Conservation (phyloP, 2,113 vertebrate genomes). For the Notarius lentiginosus region DNA sequence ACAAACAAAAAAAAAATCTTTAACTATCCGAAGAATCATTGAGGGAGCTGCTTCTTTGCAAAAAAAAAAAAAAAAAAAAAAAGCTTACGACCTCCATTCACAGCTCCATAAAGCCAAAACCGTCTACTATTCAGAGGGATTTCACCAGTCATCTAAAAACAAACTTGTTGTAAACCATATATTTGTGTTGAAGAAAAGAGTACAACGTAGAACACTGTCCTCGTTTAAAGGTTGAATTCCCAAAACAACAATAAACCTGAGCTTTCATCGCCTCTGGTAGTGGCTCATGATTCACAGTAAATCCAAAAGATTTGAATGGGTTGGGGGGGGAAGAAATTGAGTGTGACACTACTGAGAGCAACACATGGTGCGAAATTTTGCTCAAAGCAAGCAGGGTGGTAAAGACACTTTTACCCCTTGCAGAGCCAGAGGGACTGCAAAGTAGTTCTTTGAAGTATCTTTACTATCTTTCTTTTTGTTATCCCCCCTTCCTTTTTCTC, state of each 20-base stretch:
- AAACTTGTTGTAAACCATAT: slow-evolving; percentile 18
- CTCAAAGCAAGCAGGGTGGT: slow-evolving; percentile 53
- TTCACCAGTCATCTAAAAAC: slow-evolving; percentile 19
- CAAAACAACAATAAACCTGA: slow-evolving; percentile 17
- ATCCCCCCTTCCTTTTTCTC: slow-evolving; percentile 22
- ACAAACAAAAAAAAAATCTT: neutral
- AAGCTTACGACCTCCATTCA: neutral
- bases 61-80: too few species aligned
- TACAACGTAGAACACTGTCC: slow-evolving; percentile 2
- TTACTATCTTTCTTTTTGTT: slow-evolving; percentile 38
- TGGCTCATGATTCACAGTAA: slow-evolving; percentile 9
- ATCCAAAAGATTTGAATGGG: slow-evolving; percentile 2
- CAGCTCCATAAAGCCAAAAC: neutral
- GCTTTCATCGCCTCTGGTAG: neutral
- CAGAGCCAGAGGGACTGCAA: slow-evolving; percentile 40
- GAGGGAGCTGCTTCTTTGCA: neutral
- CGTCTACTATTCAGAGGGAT: neutral
- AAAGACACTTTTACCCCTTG: slow-evolving; percentile 48
- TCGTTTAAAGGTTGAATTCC: neutral
- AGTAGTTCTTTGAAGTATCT: slow-evolving; percentile 53
- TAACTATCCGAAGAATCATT: neutral
- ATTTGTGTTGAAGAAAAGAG: slow-evolving; percentile 8
- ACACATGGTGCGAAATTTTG: slow-evolving; percentile 28
- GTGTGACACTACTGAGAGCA: slow-evolving; percentile 26
- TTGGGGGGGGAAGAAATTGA: neutral